Base-by-base conservation (phyloP, 2,113 vertebrate genomes). In the Neoarius graeffei region DNA sequence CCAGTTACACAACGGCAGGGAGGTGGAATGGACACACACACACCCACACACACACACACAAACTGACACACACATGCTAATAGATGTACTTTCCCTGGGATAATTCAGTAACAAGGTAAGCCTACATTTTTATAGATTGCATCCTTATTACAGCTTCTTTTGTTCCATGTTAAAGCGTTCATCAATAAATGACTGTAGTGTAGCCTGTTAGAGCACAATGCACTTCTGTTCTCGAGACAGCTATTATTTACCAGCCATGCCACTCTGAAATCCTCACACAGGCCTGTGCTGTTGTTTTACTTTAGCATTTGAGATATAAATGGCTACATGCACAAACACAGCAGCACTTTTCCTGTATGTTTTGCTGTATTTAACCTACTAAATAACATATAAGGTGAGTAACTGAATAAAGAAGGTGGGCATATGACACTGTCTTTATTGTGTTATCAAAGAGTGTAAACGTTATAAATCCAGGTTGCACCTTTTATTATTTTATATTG, bases 1-100 rank as follows among this genome's bases (percentile, higher is more conserved):
- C 94, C 91, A 94, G 93, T 94, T 96, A 90, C 93, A 87, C 92
- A 92, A 95, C 94, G 95, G 95, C 94, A 94, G 94, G 93, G 94
- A 94, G 92, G 93, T 95, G 94, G 93, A 96, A 93, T 90, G 79
- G 92, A 88, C 84, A 80, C 93, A 90, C 89, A 88, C 90, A 86
- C 88, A 76, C n/a, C 92, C 89, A 88, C 81, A 85, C 85, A 86
- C 91, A 89, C 48, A 84, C 57, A 88, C 66, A 73, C n/a, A 81
- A 30, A n/a, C 62, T 8, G 5, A 23, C 48, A 84, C 57, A 86
- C 66, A 73, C 35, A 81, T 57, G 71, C 73, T n/a, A 57, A 71
- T 56, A n/a, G 85, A 77, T 88, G 87, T 52, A 74, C 66, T 84
- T 77, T 59, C 74, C 81, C 82, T 4, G n/a, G 64, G 83, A 89